A percentile compares a stretch with the other conserved stretches of the same genome.
Evolutionary conservation across 2,888 invertebrate genomes (phyloP).

Genomic region (Drosophila peninsularis): DNA sequence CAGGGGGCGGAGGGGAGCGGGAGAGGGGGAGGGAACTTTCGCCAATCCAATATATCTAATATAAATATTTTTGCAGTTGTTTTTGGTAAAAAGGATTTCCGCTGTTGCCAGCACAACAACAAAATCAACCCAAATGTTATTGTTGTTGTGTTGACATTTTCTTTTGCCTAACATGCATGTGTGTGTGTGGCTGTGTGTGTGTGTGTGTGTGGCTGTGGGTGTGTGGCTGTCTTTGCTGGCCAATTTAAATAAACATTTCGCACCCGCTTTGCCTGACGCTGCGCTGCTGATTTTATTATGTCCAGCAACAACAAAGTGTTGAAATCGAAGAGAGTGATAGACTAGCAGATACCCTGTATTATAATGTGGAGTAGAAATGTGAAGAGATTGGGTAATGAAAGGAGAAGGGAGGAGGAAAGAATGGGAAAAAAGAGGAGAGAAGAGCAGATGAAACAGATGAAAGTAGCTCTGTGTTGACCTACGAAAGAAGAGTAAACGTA

Average conservation of each 20-base stretch:
- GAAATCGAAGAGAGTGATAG: neutral
- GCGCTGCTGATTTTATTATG: slow-evolving; percentile 73
- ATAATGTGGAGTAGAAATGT: too few relatives aligned
- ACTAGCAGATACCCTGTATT: slow-evolving; percentile 13
- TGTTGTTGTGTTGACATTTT: slow-evolving; percentile 67
- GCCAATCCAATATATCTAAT: slow-evolving; percentile 77
- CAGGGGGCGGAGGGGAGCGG: neutral
- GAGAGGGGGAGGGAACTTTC: neutral
- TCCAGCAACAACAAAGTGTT: slow-evolving; percentile 46
- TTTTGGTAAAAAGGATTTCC: slow-evolving; percentile 74
- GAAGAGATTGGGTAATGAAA: too few relatives aligned
- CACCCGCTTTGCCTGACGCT: slow-evolving; percentile 64
- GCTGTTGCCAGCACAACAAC: slow-evolving; percentile 54
- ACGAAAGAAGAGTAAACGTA: too few relatives aligned
- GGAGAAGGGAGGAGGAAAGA: too few relatives aligned
- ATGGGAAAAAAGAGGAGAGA: too few relatives aligned
- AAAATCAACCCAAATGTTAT: slow-evolving; percentile 30
- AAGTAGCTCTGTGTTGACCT: too few relatives aligned
- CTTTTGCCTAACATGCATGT: slow-evolving; percentile 34
- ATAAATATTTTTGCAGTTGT: slow-evolving; percentile 79
- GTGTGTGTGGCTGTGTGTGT: slow-evolving; percentile 4
- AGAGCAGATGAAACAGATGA: too few relatives aligned
- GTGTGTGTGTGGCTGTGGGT: slow-evolving; percentile 14
- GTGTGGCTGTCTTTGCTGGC: slow-evolving; percentile 57
- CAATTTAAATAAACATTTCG: slow-evolving; percentile 79